Conservation (phyloP, 2,113 vertebrate genomes). For the Oryzias celebensis region DNA sequence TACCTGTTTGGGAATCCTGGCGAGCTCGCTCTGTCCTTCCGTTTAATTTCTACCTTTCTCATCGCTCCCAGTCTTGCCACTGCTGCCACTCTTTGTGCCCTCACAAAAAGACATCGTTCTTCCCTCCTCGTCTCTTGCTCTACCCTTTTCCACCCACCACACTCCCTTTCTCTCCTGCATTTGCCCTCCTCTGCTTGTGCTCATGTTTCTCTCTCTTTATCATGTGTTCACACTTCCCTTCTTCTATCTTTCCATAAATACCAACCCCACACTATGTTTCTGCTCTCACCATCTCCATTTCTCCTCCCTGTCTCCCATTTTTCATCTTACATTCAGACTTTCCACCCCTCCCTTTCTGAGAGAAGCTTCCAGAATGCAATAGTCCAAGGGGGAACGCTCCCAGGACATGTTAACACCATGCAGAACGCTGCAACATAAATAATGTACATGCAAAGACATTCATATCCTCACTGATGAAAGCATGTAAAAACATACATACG, state of each 20-base stretch:
- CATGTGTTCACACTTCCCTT: constrained; percentile 4
- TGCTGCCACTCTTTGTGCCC: constrained; percentile 59
- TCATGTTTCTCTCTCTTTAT: constrained; percentile 19
- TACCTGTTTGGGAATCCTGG: constrained; percentile 51
- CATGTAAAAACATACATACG: background rate
- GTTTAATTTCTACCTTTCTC: constrained; percentile 44
- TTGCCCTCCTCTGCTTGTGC: constrained; percentile 41
- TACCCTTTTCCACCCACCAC: constrained; percentile 10
- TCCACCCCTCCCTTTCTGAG: constrained; percentile 5
- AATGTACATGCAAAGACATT: constrained; percentile 36
- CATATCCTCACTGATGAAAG: constrained; percentile 33
- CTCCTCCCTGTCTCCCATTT: constrained; percentile 29
- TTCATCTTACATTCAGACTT: constrained; percentile 4
- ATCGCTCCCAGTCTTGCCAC: constrained; percentile 48
- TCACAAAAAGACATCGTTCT: constrained; percentile 60
- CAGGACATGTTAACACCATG: constrained; percentile 50
- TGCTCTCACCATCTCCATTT: constrained; percentile 3
- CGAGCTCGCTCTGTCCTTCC: constrained; percentile 24
- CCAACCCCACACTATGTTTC: constrained; percentile 12
- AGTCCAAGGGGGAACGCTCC: constrained; percentile 44
- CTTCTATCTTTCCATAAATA: background rate
- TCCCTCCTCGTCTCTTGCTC: constrained; percentile 25
- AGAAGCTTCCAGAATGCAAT: constrained; percentile 62
- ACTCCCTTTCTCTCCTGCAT: constrained; percentile 37
- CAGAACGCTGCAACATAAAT: constrained; percentile 57